phyloP scores from a whole-genome alignment of 2,888 invertebrate species.

The Caenorhabditis sp. region DNA sequence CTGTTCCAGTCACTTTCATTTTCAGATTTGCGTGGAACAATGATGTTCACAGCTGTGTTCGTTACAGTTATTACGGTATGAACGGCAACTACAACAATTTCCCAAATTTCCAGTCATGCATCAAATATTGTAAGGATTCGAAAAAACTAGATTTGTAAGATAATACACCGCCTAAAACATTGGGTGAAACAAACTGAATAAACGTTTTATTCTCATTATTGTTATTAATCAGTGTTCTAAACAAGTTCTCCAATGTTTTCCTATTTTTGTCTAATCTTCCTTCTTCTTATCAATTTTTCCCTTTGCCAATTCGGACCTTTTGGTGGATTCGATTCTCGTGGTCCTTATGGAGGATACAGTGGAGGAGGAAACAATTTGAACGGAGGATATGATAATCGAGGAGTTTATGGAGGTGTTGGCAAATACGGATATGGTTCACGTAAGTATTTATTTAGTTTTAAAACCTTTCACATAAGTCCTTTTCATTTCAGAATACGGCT shows the following conservation, averaged over 20 bases:
- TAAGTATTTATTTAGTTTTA: not conserved
- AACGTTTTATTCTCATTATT: not conserved
- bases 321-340: constrained; percentile 8
- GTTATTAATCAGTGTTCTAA: not conserved
- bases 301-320: constrained; percentile 30
- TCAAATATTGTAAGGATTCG: constrained; percentile 44
- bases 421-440: constrained; percentile 20
- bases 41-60: constrained; percentile 62
- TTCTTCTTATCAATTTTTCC: constrained; percentile 20
- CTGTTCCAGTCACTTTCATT: not conserved
- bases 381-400: constrained; percentile 27
- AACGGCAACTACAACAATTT: constrained; percentile 70
- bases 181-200: not conserved
- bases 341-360: constrained; percentile 3
- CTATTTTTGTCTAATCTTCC: not conserved
- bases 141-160: constrained; percentile 10
- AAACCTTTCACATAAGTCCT: constrained; percentile 5
- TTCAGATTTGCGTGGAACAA: constrained; percentile 63
- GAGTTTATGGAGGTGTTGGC: constrained; percentile 25
- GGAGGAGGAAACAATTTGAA: constrained; percentile 6
- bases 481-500: constrained; percentile 19
- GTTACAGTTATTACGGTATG: constrained; percentile 69
- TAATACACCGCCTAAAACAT: constrained; percentile 2
- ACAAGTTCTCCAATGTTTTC: not conserved
- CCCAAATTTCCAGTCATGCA: constrained; percentile 54